Percentiles rank a stretch among this genome's conserved stretches.
Evolutionary conservation across 2,888 invertebrate genomes (phyloP).

Genomic region (Sinodicranocentrus sp.): DNA sequence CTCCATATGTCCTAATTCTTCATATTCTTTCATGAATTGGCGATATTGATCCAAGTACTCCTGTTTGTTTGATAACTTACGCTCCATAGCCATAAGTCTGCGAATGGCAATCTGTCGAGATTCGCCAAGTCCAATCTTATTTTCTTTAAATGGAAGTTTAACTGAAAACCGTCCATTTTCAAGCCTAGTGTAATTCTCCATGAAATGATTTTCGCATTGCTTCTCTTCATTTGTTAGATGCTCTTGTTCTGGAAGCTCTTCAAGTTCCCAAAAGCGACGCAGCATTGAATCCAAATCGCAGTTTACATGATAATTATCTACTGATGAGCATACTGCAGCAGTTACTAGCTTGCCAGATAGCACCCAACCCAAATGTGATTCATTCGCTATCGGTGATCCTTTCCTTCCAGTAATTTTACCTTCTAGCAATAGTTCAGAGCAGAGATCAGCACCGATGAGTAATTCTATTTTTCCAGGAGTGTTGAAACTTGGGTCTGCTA

Average conservation of each 20-base stretch:
- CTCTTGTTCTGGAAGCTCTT: background rate
- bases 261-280: constrained; percentile 15
- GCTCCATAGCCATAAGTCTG: too few species aligned
- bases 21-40: constrained; percentile 53
- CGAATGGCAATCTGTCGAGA: background rate
- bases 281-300: background rate
- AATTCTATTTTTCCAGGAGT: constrained; percentile 24
- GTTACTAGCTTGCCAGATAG: constrained; percentile 20
- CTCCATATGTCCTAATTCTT: constrained; percentile 45
- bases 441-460: constrained; percentile 33
- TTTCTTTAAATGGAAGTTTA: constrained; percentile 23
- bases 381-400: constrained; percentile 10
- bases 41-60: constrained; percentile 31
- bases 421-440: background rate
- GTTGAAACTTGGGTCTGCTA: constrained; percentile 14
- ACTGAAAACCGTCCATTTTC: constrained; percentile 20
- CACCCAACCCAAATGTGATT: constrained; percentile 47
- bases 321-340: background rate
- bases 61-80: constrained; percentile 4
- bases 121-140: background rate
- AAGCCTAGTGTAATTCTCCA: background rate
- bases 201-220: background rate
- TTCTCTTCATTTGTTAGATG: constrained; percentile 7
- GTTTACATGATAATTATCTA: background rate
- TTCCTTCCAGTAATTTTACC: background rate